Conservation (phyloP, 2,888 invertebrate genomes). For the Pachliopta kotzebuea region DNA sequence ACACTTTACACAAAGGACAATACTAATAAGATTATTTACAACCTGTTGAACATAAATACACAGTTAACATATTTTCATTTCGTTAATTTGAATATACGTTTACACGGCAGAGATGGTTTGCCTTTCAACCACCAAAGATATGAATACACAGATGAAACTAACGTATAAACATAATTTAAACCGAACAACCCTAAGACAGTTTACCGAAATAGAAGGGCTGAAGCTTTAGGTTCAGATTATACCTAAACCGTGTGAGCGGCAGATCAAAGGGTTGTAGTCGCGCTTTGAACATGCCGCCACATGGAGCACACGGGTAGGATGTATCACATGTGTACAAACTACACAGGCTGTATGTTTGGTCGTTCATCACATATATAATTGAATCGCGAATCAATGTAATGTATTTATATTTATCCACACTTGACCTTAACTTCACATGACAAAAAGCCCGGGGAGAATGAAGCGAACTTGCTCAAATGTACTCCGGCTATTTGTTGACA, state of each 20-base stretch:
- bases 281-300: constrained; percentile 59
- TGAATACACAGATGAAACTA: constrained; percentile 16
- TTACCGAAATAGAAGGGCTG: constrained; percentile 64
- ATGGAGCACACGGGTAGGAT: constrained; percentile 38
- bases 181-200: constrained; percentile 50
- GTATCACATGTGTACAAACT: constrained; percentile 28
- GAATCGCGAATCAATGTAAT: too few species aligned
- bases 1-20: not conserved
- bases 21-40: constrained; percentile 1
- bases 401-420: too few species aligned
- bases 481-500: too few species aligned
- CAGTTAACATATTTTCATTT: not conserved
- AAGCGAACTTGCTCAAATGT: too few species aligned
- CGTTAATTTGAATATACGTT: not conserved
- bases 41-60: not conserved
- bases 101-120: constrained; percentile 13
- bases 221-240: constrained; percentile 41
- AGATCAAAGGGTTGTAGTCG: constrained; percentile 62
- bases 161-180: constrained; percentile 33
- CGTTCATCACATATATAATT: constrained; percentile 11
- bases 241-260: constrained; percentile 45
- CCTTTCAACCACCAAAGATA: constrained; percentile 18
- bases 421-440: too few species aligned
- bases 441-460: too few species aligned
- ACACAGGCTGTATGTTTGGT: constrained; percentile 19